Percentiles rank a stretch among this genome's conserved stretches.
Evolutionary conservation across 92 coral and sea anemone species (phyloP).

Genomic region (Micromussa lordhowensis): DNA sequence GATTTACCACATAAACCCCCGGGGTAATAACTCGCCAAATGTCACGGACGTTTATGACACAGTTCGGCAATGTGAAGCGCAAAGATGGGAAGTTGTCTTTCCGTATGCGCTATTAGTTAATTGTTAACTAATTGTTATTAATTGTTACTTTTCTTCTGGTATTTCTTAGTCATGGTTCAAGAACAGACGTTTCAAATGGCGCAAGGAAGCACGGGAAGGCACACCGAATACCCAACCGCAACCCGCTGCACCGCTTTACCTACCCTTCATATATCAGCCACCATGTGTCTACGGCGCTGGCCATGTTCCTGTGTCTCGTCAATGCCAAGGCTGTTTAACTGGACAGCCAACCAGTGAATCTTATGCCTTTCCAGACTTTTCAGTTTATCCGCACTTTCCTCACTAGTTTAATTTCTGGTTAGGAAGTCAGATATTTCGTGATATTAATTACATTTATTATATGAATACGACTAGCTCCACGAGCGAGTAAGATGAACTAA

Average conservation of each 20-base stretch:
- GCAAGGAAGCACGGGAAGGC: conserved; percentile 33
- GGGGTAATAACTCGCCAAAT: too few relatives aligned
- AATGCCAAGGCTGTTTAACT: conserved; percentile 12
- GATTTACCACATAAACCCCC: too few relatives aligned
- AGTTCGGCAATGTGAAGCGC: too few relatives aligned
- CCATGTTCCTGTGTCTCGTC: background rate
- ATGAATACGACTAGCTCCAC: too few relatives aligned
- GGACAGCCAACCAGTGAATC: background rate
- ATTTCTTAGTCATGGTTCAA: conserved; percentile 40
- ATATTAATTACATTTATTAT: too few relatives aligned
- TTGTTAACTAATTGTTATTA: too few relatives aligned
- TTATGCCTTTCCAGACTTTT: background rate
- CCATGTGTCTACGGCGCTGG: conserved; percentile 5
- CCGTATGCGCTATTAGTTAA: too few relatives aligned
- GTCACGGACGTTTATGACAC: too few relatives aligned
- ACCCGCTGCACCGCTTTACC: background rate
- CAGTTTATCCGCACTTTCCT: conserved; percentile 1
- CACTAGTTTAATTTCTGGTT: background rate
- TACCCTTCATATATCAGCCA: conserved; percentile 19
- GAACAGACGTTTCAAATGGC: conserved; percentile 49
- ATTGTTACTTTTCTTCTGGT: background rate
- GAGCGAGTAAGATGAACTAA: too few relatives aligned
- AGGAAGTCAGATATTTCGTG: background rate
- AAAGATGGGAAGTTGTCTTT: too few relatives aligned
- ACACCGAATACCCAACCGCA: background rate